A percentile compares a stretch with the other conserved stretches of the same genome.
Evolutionary conservation across 1,140 invertebrate genomes (phyloP).

Genomic region (Drosophila littoralis): DNA sequence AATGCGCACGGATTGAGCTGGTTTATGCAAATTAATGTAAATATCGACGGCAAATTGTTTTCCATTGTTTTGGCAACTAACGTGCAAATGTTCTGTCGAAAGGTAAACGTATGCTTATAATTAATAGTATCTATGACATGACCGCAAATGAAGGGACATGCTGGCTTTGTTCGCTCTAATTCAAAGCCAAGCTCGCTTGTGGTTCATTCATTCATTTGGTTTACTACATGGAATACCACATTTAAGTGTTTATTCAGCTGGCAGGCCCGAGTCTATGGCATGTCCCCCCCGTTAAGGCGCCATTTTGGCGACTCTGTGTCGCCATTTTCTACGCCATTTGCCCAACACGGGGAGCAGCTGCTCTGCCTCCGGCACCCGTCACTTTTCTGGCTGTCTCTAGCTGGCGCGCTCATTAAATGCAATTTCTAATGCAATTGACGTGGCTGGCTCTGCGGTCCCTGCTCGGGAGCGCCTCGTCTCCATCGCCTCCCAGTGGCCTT

Average conservation of each 20-base stretch:
- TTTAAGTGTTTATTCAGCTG: background rate
- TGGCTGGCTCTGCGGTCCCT: constrained; percentile 33
- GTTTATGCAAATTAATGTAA: constrained; percentile 8
- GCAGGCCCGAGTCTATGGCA: background rate
- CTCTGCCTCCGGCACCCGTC: background rate
- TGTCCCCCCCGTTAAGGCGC: constrained; percentile 23
- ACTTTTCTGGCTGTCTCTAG: background rate
- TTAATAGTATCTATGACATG: background rate
- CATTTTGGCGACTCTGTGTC: constrained; percentile 60
- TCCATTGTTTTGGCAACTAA: constrained; percentile 1
- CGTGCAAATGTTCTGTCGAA: background rate
- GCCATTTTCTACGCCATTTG: constrained; percentile 74
- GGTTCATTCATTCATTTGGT: too few relatives aligned
- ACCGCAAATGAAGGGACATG: background rate
- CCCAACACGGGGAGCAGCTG: constrained; percentile 30
- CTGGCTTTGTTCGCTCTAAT: background rate
- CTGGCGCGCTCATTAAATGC: constrained; percentile 67
- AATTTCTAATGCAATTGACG: constrained; percentile 78
- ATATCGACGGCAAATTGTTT: background rate
- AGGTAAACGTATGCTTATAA: constrained; percentile 6
- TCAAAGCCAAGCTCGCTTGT: constrained; percentile 3
- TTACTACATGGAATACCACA: too few relatives aligned
- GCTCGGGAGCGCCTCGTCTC: background rate
- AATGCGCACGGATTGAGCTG: background rate
- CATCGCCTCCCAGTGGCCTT: constrained; percentile 17